Evolutionary conservation across 2,113 vertebrate species (phyloP).

Genomic region (Fregetta grallaria): DNA sequence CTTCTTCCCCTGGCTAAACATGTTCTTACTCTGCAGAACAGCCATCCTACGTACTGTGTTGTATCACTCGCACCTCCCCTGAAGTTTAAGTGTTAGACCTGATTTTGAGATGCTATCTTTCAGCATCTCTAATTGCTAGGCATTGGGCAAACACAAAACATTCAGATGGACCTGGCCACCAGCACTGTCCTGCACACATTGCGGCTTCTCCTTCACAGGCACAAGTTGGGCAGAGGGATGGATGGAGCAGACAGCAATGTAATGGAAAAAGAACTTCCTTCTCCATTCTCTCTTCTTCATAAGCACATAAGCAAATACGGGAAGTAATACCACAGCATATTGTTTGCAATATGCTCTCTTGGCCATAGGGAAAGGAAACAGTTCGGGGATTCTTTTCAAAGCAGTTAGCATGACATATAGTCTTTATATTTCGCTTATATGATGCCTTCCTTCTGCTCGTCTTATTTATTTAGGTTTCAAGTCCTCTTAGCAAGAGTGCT

Average conservation of each 20-base stretch:
- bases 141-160: not conserved
- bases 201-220: not conserved
- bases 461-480: constrained; percentile 47
- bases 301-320: constrained; percentile 48
- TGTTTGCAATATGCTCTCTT: constrained; percentile 62
- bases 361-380: constrained; percentile 49
- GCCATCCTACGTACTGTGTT: fast-evolving
- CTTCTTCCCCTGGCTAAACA: not conserved
- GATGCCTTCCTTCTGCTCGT: constrained; percentile 50
- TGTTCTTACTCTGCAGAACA: not conserved
- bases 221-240: not conserved
- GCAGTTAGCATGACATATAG: constrained; percentile 38
- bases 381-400: constrained; percentile 52
- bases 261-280: not conserved
- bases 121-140: not conserved
- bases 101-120: not conserved
- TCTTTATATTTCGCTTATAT: constrained; percentile 52
- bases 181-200: fast-evolving
- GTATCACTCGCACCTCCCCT: not conserved
- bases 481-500: not conserved
- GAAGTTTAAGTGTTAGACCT: not conserved
- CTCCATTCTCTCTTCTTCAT: not conserved
- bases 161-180: not conserved
- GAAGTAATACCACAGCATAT: constrained; percentile 38
- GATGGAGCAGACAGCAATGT: not conserved